These are phyloP conservation scores for Scaptomyza montana DNA, from an alignment of 1,140 invertebrate genomes.

Conservation along the genomic window DNA sequence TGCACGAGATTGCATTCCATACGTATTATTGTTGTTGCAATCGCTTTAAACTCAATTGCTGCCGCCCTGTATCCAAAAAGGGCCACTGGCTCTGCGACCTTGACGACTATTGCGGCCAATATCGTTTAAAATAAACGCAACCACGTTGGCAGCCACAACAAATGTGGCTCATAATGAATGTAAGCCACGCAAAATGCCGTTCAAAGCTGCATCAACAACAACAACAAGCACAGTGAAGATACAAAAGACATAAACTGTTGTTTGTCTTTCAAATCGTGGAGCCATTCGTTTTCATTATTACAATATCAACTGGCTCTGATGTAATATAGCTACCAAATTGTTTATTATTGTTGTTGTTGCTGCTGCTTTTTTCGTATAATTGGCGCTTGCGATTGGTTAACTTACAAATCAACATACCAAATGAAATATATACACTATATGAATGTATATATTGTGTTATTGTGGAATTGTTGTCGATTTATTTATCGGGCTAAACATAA, in stretches of 20 bases:
- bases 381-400: conserved; percentile 71
- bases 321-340: conserved; percentile 45
- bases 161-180: conserved; percentile 48
- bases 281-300: conserved; percentile 51
- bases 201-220: conserved; percentile 19
- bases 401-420: conserved; percentile 51
- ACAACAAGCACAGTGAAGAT: conserved; percentile 9
- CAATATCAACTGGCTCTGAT: conserved; percentile 50
- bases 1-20: conserved; percentile 28
- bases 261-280: conserved; percentile 46
- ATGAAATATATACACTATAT: neutral
- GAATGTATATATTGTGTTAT: conserved; percentile 15
- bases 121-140: conserved; percentile 39
- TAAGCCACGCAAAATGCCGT: conserved; percentile 55
- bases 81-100: conserved; percentile 52
- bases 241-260: conserved; percentile 10
- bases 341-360: conserved; percentile 33
- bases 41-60: neutral
- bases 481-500: conserved; percentile 33
- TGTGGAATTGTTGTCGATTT: conserved; percentile 31
- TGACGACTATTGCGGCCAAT: conserved; percentile 56
- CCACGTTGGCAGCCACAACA: conserved; percentile 14
- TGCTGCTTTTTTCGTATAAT: conserved; percentile 53
- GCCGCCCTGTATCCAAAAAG: neutral
- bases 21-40: conserved; percentile 17